These are phyloP conservation scores for Setophaga petechia DNA, from an alignment of 2,113 vertebrate species.

Conservation along the genomic window DNA sequence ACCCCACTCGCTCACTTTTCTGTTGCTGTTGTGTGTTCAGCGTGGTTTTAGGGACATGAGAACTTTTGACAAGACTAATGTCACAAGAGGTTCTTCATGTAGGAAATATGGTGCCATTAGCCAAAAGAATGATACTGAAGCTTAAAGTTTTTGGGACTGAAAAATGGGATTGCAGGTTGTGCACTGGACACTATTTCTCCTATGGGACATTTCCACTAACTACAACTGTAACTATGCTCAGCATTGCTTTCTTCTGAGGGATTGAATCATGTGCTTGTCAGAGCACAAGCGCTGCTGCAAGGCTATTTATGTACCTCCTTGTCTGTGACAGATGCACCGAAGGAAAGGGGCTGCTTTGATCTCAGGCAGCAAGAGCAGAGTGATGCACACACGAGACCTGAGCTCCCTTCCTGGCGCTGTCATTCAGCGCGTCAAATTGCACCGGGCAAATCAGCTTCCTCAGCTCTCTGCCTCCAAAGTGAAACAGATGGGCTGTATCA, in stretches of 20 bases:
- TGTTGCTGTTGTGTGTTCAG: not conserved
- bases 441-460: not conserved
- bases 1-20: accelerated
- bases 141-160: not conserved
- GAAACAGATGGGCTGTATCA: slow-evolving; percentile 2
- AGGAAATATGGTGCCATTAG: not conserved
- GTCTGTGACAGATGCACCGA: not conserved
- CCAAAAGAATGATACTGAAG: not conserved
- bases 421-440: accelerated
- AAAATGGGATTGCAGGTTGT: not conserved
- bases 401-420: not conserved
- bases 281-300: not conserved
- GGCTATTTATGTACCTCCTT: not conserved
- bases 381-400: not conserved
- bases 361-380: not conserved
- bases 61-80: not conserved
- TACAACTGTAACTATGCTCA: not conserved
- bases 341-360: not conserved
- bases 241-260: not conserved
- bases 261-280: not conserved
- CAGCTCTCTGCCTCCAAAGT: not conserved
- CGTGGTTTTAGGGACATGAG: not conserved
- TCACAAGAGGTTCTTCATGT: not conserved
- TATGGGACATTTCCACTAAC: not conserved
- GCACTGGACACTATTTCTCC: not conserved